Evolutionary conservation across 1,140 invertebrate species (phyloP), one percentile per base, ranked within the genome.

Genomic region (Solenopsis invicta): DNA sequence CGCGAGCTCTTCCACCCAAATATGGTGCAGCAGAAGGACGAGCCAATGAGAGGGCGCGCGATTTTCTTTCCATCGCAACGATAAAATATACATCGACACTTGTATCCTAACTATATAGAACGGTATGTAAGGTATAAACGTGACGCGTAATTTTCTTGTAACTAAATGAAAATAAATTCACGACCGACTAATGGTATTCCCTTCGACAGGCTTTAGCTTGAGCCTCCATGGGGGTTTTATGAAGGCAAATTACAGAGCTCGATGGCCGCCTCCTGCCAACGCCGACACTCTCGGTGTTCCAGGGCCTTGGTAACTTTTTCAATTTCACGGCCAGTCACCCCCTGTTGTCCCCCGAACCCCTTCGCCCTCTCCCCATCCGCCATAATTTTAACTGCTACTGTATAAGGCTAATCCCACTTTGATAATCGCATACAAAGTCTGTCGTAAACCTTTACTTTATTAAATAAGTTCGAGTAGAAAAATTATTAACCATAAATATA

Each of bases 161-260:
- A 94, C 93, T 94, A 94, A 95, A 94, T 94, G 94, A 94, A 93
- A 94, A 95, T 95, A 95, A 95, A 95, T 94, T 94, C 92, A 93
- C 91, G 91, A 88, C 86, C 87, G 88, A 71, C 92, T 92, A 93
- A 94, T 93, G 90, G 90, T 92, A 91, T 91, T 92, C 90, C 88
- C 87, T 90, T 90, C 81, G 92, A 91, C 88, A 90, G 89, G 82
- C 80, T 77, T 74, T 45, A 34, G 61, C 87, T 88, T 88, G 84
- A 91, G 76, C 78, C 88, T 88, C 56, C 86, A 81, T 84, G 84
- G 64, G 29, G 85, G 85, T 95, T 95, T 95, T 95, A 95, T 91
- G 94, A 95, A 95, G 90, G 92, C 92, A 95, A 95, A 95, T 95
- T 95, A 95, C 94, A 95, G 95, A 94, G 93, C 89, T 87, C 90